Percentiles rank a stretch among this genome's conserved stretches.
Conservation (phyloP, 2,797 vertebrate species). For the Acrossocheilus fasciatus region DNA sequence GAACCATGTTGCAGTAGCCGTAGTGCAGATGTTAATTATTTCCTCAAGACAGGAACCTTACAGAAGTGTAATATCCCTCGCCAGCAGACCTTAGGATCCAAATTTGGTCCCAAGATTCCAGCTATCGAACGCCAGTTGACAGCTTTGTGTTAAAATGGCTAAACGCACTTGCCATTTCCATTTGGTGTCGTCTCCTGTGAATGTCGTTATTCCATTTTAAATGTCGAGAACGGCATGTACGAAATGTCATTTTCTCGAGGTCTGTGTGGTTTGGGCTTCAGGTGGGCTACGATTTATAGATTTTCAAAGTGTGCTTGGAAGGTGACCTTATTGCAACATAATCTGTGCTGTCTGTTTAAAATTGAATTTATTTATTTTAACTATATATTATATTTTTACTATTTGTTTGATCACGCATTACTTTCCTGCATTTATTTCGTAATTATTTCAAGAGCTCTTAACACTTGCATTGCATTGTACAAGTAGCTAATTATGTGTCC, state of each 20-base stretch:
- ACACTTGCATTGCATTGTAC: conserved; percentile 80
- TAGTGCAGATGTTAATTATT: background rate
- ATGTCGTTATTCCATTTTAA: background rate
- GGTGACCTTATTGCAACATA: conserved; percentile 68
- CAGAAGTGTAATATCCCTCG: background rate
- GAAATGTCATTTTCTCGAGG: conserved; percentile 64
- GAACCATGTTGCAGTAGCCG: background rate
- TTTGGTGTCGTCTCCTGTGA: conserved; percentile 2
- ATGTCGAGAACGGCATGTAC: conserved; percentile 34
- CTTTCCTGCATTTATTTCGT: conserved; percentile 82
- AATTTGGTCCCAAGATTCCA: background rate
- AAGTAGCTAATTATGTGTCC: conserved; percentile 72
- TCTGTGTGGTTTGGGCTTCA: conserved; percentile 59
- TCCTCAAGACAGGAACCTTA: background rate
- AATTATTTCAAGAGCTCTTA: conserved; percentile 83
- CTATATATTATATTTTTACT: conserved; percentile 82
- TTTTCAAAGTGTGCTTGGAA: conserved; percentile 63
- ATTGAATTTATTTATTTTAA: conserved; percentile 85
- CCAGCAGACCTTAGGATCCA: background rate
- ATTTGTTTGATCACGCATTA: conserved; percentile 81
- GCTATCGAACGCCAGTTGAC: background rate
- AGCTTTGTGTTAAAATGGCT: background rate
- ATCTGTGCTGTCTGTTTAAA: conserved; percentile 70
- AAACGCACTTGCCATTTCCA: background rate
- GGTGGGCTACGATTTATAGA: background rate